Evolutionary conservation across 2,797 vertebrate species (phyloP).

Genomic region (Acrossocheilus wenchowensis): DNA sequence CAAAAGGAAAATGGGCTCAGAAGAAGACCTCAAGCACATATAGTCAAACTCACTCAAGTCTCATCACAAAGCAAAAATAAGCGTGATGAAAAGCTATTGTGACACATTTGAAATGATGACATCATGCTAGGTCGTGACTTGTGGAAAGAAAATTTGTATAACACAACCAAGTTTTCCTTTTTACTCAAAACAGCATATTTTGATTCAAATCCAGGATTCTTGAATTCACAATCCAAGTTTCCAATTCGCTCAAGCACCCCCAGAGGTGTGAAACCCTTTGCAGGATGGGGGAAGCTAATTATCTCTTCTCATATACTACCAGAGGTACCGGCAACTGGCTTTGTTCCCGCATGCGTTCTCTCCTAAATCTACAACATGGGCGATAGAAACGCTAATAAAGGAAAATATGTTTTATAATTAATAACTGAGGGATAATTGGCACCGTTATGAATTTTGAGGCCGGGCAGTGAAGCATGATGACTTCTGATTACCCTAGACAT

Average conservation of each 20-base stretch:
- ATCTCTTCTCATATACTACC: constrained; percentile 12
- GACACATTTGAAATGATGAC: constrained; percentile 25
- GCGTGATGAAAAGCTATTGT: constrained; percentile 14
- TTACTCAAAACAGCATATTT: neutral
- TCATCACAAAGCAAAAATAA: constrained; percentile 26
- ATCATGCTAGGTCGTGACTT: constrained; percentile 25
- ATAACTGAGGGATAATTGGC: constrained; percentile 47
- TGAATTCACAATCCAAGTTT: constrained; percentile 21
- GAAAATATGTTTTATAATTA: constrained; percentile 51
- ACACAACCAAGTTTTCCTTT: neutral
- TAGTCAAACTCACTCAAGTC: constrained; percentile 12
- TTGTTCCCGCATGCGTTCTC: neutral
- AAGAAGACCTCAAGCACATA: constrained; percentile 42
- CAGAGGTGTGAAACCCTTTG: constrained; percentile 24
- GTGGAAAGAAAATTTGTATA: neutral
- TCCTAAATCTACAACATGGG: constrained; percentile 20
- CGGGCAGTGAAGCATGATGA: constrained; percentile 31
- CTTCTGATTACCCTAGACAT: constrained; percentile 48
- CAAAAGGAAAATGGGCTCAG: constrained; percentile 26
- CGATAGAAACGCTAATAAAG: constrained; percentile 33
- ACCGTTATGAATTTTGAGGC: constrained; percentile 37
- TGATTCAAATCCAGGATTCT: constrained; percentile 1
- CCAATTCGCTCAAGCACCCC: constrained; percentile 1
- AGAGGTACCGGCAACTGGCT: constrained; percentile 1
- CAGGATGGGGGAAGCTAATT: constrained; percentile 36